phyloP scores from a whole-genome alignment of 1,140 invertebrate genomes.

The Bilobella aurantiaca region DNA sequence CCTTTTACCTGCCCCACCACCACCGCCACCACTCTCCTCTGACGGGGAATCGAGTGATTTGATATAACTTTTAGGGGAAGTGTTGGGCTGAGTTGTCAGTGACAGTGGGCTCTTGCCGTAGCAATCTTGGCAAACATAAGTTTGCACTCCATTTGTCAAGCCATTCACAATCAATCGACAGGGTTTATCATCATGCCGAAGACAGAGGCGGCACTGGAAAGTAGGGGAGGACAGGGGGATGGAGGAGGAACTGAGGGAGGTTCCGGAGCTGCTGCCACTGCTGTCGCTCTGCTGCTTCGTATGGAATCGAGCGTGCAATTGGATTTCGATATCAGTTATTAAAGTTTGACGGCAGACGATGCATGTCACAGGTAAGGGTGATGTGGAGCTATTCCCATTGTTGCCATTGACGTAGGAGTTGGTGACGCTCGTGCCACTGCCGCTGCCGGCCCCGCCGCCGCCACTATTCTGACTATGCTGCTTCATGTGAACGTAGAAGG shows the following conservation, averaged over 20 bases:
- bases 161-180: conserved; percentile 24
- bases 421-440: conserved; percentile 20
- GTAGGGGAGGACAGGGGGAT: no score
- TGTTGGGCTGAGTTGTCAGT: no score
- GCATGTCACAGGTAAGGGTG: conserved; percentile 61
- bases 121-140: neutral
- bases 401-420: no score
- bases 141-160: no score
- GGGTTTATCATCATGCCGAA: conserved; percentile 41
- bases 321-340: conserved; percentile 75
- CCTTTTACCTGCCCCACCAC: neutral
- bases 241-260: conserved; percentile 36
- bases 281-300: no score
- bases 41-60: conserved; percentile 29
- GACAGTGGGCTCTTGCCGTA: conserved; percentile 12
- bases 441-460: no score
- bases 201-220: conserved; percentile 52
- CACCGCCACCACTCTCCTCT: neutral
- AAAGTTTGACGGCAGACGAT: conserved; percentile 80
- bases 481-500: conserved; percentile 69
- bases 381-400: no score
- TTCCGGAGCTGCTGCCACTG: no score
- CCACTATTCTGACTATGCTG: no score
- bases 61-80: no score
- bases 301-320: conserved; percentile 73